Percentiles rank a stretch among this genome's conserved stretches.
These are phyloP conservation scores for Villa cingulata DNA, from an alignment of 2,888 invertebrate species.

Conservation along the genomic window DNA sequence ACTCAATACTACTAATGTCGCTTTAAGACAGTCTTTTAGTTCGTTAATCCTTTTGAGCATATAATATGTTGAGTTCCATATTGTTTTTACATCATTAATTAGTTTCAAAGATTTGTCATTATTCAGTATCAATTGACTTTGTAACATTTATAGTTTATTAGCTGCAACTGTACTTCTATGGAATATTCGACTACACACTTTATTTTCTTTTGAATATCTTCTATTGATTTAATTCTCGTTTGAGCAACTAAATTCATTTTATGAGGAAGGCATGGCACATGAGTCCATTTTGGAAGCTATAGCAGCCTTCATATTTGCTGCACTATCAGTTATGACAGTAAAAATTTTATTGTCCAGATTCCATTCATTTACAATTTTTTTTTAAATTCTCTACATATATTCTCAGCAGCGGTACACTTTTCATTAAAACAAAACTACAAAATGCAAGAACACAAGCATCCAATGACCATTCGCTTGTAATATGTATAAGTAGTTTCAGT, in stretches of 20 bases:
- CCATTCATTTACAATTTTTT: no score
- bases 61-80: conserved; percentile 17
- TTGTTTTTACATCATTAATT: conserved; percentile 19
- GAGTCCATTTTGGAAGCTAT: conserved; percentile 16
- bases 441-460: no score
- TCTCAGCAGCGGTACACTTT: no score
- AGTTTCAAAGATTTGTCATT: conserved; percentile 15
- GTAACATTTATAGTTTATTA: background rate
- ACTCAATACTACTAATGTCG: conserved; percentile 12
- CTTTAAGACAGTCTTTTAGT: conserved; percentile 16
- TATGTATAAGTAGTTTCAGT: no score
- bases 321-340: conserved; percentile 16
- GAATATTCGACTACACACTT: background rate
- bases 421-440: no score
- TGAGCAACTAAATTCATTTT: background rate
- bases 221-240: background rate
- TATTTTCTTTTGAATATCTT: no score
- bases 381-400: no score
- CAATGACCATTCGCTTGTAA: no score
- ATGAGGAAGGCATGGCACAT: background rate
- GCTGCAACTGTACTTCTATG: background rate
- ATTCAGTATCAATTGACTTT: background rate
- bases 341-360: no score
- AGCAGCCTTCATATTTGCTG: conserved; percentile 18
- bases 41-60: conserved; percentile 17